Evolutionary conservation across 2,888 invertebrate species (phyloP), one percentile per base, ranked within the genome.

Genomic region (Erynnis tages): DNA sequence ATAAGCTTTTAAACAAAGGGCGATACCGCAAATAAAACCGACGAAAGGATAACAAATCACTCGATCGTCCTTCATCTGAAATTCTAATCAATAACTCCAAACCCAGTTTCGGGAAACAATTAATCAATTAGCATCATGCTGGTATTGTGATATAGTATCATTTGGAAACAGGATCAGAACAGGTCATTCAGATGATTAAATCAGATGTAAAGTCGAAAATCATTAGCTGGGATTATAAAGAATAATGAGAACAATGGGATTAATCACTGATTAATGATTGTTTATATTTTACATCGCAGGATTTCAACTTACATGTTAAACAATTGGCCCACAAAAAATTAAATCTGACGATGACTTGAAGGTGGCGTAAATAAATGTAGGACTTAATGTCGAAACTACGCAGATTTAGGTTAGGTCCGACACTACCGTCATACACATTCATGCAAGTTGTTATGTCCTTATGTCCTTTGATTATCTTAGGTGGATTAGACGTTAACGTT

Each of bases 121-220:
- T 77, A 69, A 82, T 84, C 79, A 75, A 71, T 59, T 59, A 67
- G 65, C 67, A 70, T 66, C 79, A 78, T 62, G 79, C 78, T 81
- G 80, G 8, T 79, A 16, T 37, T 14, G 45, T 30, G 40, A 63
- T 58, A 55, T 54, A 56, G 70, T 70, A 71, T 68, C 69, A 71
- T 79, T 70, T 76, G 34, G 67, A 59, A 60, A 77, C 74, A 76
- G 71, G 67, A 72, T 69, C 65, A 73, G 71, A 73, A 73, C 73
- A 70, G 62, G 57, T 63, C n/a, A n/a, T n/a, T n/a, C n/a, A n/a
- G 13, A 73, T 76, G 76, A 72, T 80, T 77, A 76, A 52, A 55
- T 23, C 54, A 60, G 60, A 62, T 59, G 57, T 62, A 60, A 63
- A 59, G 56, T 57, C 59, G 37, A 45, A 54, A 65, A 69, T 70